Conservation (phyloP, 2,888 invertebrate species). For the Lamellibrachia satsuma region DNA sequence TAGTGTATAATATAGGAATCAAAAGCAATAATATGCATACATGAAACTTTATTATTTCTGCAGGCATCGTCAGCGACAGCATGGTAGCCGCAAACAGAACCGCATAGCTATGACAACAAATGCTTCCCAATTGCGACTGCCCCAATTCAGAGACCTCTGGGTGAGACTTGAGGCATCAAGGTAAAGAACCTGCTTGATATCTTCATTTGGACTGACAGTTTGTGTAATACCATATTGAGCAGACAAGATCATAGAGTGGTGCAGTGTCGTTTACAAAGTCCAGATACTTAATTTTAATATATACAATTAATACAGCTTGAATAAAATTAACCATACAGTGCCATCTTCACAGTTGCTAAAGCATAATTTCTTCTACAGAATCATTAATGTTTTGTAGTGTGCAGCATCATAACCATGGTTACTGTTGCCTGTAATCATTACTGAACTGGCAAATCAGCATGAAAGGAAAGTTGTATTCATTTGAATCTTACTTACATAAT, state of each 20-base stretch:
- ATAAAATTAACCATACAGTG: no score
- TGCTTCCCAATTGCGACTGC: slow-evolving; percentile 31
- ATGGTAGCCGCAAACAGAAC: neutral
- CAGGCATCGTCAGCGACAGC: neutral
- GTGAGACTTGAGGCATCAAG: slow-evolving; percentile 38
- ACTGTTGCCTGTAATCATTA: no score
- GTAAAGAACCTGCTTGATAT: slow-evolving; percentile 24
- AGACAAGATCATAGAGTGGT: neutral
- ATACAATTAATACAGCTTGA: no score
- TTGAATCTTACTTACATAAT: neutral
- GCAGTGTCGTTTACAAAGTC: neutral
- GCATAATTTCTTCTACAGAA: no score
- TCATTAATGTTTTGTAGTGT: no score
- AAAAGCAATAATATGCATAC: neutral
- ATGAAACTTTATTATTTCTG: neutral
- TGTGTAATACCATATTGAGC: neutral
- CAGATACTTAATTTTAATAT: neutral
- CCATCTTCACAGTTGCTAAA: no score
- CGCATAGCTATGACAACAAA: slow-evolving; percentile 23
- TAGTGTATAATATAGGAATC: neutral
- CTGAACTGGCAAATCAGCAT: no score
- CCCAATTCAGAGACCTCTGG: slow-evolving; percentile 43
- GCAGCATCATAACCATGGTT: no score
- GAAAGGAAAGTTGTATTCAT: neutral
- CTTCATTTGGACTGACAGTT: neutral